Conservation (phyloP, 2,888 invertebrate species). For the Parnassius glacialis region DNA sequence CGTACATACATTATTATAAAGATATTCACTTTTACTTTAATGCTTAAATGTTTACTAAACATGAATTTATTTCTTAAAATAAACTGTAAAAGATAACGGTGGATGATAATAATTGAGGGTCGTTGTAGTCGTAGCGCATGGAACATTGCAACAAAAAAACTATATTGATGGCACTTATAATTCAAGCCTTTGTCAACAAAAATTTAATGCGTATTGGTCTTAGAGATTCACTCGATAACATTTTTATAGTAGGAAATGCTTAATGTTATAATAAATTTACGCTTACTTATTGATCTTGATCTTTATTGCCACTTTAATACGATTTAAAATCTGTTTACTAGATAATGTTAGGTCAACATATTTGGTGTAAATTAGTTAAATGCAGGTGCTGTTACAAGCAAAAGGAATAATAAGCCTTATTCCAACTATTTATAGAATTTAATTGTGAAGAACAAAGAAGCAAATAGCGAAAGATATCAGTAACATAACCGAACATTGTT, state of each 20-base stretch:
- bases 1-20: background rate
- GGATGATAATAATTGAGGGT: slow-evolving; percentile 23
- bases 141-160: slow-evolving; percentile 35
- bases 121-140: slow-evolving; percentile 28
- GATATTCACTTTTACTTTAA: too few species aligned
- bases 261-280: slow-evolving; percentile 1
- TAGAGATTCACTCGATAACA: slow-evolving; percentile 20
- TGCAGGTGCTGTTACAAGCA: slow-evolving; percentile 10
- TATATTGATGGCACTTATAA: slow-evolving; percentile 42
- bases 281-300: background rate
- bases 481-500: slow-evolving; percentile 2
- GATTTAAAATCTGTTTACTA: slow-evolving; percentile 1
- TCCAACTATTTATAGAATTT: background rate
- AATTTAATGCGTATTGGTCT: slow-evolving; percentile 20
- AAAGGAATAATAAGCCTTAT: background rate
- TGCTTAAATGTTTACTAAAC: too few species aligned
- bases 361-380: slow-evolving; percentile 8
- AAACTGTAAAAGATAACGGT: background rate
- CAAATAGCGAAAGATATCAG: slow-evolving; percentile 1
- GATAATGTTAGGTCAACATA: slow-evolving; percentile 10
- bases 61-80: background rate
- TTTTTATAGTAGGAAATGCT: slow-evolving; percentile 14
- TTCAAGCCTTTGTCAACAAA: slow-evolving; percentile 41
- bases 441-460: background rate
- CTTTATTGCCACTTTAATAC: background rate